Evolutionary conservation across 2,113 vertebrate species (phyloP), one percentile per base, ranked within the genome.

Genomic region (Colistium nudipinnis): DNA sequence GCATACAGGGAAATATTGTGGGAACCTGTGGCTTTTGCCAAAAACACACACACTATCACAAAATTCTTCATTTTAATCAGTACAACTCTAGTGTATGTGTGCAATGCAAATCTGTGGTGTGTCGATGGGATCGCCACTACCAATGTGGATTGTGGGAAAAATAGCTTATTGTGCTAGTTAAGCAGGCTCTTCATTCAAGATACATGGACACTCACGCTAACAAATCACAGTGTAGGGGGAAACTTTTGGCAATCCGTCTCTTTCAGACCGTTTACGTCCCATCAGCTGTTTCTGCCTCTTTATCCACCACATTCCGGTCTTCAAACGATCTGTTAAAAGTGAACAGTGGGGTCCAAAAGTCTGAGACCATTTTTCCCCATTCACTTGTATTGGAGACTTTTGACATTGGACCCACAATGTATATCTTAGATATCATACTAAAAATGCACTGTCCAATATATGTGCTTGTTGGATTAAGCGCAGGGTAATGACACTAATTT

Each of bases 141-240:
- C 56, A 70, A 51, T 70, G 38, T 38, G 31, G 44, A 52, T 73
- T 78, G 70, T 78, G 53, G 62, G 60, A 74, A 68, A 86, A 76
- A 78, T 70, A 61, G 57, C 79, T 83, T 77, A 79, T 81, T 70
- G 77, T n/a, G n/a, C 48, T 54, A 36, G 56, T 78, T 85, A 82
- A 74, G 81, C 71, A 76, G 54, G 62, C 33, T 43, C 35, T 64
- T 74, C 24, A 61, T 30, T 51, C 57, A 63, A 55, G 45, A 52
- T 49, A 44, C 65, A 66, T 6, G 0, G 25, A 62, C 47, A 22
- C 31, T 52, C 28, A 39, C 17, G n/a, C 43, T 70, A 3, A 70
- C 28, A 68, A n/a, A 30, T 53, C 48, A 30, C 33, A 55, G 52
- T 75, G 36, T 31, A 20, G 39, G 67, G 63, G 74, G 60, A 75